These are phyloP conservation scores for Maccullochella peelii DNA, from an alignment of 2,113 vertebrate genomes.

Conservation along the genomic window DNA sequence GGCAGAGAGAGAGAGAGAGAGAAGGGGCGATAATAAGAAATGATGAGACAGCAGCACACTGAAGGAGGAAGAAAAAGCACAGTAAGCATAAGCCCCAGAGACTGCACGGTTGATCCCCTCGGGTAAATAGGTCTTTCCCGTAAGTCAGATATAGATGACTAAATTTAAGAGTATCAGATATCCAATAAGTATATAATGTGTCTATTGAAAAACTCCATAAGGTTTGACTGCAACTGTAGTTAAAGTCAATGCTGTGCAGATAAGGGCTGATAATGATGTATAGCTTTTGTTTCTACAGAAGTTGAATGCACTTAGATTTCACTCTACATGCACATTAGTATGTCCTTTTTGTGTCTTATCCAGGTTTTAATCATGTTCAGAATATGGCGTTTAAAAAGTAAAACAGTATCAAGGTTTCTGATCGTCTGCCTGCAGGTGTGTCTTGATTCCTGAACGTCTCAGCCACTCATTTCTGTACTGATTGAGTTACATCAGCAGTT, in stretches of 20 bases:
- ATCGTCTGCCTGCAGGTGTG: background rate
- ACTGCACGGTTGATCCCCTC: conserved; percentile 34
- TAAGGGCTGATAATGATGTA: background rate
- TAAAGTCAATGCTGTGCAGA: conserved; percentile 23
- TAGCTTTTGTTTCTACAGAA: background rate
- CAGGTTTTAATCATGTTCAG: background rate
- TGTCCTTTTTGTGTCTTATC: background rate
- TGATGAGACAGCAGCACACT: conserved; percentile 57
- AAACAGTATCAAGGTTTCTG: background rate
- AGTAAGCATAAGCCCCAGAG: conserved; percentile 37
- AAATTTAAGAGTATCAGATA: conserved; percentile 42
- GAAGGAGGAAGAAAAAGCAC: conserved; percentile 37
- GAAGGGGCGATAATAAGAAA: conserved; percentile 60
- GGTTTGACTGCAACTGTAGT: background rate
- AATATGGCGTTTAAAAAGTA: background rate
- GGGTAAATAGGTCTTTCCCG: conserved; percentile 28
- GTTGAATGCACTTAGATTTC: background rate
- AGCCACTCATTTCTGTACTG: background rate
- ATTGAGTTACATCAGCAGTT: background rate
- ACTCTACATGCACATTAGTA: background rate
- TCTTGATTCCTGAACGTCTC: background rate
- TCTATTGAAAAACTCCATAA: conserved; percentile 10
- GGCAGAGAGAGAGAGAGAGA: background rate
- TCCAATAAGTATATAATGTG: conserved; percentile 37
- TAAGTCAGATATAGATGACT: conserved; percentile 26